phyloP scores from a whole-genome alignment of 1,140 invertebrate species.

The Heterodera schachtii region DNA sequence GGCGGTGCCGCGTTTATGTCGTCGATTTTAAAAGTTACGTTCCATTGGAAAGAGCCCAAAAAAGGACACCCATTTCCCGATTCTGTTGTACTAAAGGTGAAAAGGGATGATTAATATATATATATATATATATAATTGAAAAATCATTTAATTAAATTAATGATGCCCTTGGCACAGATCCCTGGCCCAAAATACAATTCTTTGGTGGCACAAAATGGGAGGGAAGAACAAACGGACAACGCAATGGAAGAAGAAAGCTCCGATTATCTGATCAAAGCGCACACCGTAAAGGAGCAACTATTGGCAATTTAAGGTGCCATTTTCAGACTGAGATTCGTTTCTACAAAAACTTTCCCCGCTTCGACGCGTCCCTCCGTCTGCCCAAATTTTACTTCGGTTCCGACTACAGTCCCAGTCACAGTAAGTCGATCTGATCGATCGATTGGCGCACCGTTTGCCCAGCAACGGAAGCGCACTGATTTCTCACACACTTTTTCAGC shows the following conservation, averaged over 20 bases:
- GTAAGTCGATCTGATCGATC: neutral
- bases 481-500: too few species aligned
- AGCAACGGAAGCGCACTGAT: too few species aligned
- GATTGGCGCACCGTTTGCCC: neutral
- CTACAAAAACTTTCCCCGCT: slow-evolving; percentile 45
- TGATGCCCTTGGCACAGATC: neutral
- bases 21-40: slow-evolving; percentile 27
- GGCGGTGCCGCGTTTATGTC: slow-evolving; percentile 43
- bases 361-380: slow-evolving; percentile 37
- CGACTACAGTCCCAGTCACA: slow-evolving; percentile 35
- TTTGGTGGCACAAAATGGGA: neutral
- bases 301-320: neutral
- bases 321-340: slow-evolving; percentile 51
- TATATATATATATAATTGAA: neutral
- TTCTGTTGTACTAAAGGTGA: slow-evolving; percentile 35
- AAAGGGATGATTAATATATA: neutral
- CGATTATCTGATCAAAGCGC: slow-evolving; percentile 16
- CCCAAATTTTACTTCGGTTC: slow-evolving; percentile 50
- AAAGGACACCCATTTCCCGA: slow-evolving; percentile 6
- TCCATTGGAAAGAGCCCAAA: slow-evolving; percentile 34
- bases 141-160: neutral
- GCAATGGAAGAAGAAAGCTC: neutral
- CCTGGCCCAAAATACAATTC: slow-evolving; percentile 10
- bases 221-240: neutral
- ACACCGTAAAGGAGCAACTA: neutral